A percentile compares a stretch with the other conserved stretches of the same genome.
Evolutionary conservation across 2,888 invertebrate genomes (phyloP).

Genomic region (Pasiphila rectangulata): DNA sequence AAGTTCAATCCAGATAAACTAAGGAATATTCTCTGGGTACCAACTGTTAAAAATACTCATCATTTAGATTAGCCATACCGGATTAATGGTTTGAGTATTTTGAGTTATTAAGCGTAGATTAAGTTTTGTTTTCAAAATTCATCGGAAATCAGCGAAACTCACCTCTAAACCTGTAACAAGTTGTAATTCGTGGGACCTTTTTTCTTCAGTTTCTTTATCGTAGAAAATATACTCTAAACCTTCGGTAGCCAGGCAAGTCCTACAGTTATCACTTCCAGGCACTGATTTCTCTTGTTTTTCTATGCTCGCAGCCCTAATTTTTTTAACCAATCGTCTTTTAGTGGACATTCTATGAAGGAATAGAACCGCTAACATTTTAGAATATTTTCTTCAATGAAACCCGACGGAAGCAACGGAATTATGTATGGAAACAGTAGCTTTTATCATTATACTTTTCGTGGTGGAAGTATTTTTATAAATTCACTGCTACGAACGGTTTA

Average conservation of each 20-base stretch:
- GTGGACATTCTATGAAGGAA: conserved; percentile 43
- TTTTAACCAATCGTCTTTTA: conserved; percentile 26
- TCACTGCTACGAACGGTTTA: background rate
- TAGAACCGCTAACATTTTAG: conserved; percentile 46
- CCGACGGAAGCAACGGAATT: background rate
- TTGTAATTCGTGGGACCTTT: conserved; percentile 46
- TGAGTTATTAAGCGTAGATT: too few species aligned
- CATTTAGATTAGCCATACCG: too few species aligned
- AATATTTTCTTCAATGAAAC: conserved; percentile 4
- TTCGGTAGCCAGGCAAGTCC: conserved; percentile 55
- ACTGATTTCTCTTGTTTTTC: conserved; percentile 5
- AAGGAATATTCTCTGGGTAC: too few species aligned
- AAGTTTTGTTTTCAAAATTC: too few species aligned
- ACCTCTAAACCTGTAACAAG: conserved; percentile 55
- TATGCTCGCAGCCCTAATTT: conserved; percentile 8
- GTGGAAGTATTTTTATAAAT: background rate
- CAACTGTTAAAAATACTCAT: too few species aligned
- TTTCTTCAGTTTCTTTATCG: conserved; percentile 44
- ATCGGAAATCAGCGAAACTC: too few species aligned
- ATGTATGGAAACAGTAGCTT: background rate
- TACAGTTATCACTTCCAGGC: conserved; percentile 37
- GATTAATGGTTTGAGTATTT: too few species aligned
- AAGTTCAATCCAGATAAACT: too few species aligned
- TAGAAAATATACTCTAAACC: conserved; percentile 50
- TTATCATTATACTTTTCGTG: conserved; percentile 1